Conservation (phyloP, 23 tunicate species). For the Ciona savignyi region DNA sequence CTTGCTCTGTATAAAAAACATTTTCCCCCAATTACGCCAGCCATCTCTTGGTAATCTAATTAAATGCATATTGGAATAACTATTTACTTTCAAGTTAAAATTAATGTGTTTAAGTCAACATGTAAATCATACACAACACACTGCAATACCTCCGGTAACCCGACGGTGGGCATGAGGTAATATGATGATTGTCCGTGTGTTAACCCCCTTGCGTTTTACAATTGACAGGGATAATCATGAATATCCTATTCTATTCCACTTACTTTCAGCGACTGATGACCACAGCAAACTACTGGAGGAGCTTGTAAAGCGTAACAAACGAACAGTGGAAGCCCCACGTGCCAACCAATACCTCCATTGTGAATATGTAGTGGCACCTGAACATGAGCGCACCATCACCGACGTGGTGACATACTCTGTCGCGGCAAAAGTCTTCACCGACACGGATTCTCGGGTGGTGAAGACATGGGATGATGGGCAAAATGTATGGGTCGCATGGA, state of each 20-base stretch:
- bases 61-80: background rate
- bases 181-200: too few relatives aligned
- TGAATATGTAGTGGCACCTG: conserved; percentile 58
- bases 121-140: too few relatives aligned
- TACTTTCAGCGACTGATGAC: conserved; percentile 58
- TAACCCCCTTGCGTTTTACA: too few relatives aligned
- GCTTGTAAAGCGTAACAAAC: conserved; percentile 49
- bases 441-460: conserved; percentile 66
- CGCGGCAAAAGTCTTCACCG: conserved; percentile 91
- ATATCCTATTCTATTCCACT: too few relatives aligned
- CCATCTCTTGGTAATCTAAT: too few relatives aligned
- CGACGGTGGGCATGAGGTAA: too few relatives aligned
- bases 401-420: conserved; percentile 88
- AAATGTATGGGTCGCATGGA: conserved; percentile 86
- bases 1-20: too few relatives aligned
- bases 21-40: too few relatives aligned
- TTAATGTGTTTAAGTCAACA: too few relatives aligned
- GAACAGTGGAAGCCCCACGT: conserved; percentile 79
- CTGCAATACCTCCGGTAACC: too few relatives aligned
- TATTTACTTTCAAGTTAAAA: background rate
- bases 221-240: too few relatives aligned
- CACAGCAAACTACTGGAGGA: conserved; percentile 68
- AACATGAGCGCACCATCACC: conserved; percentile 30
- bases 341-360: conserved; percentile 68
- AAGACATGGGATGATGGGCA: conserved; percentile 93